Evolutionary conservation across 2,113 vertebrate species (phyloP).

Genomic region (Myodes glareolus): DNA sequence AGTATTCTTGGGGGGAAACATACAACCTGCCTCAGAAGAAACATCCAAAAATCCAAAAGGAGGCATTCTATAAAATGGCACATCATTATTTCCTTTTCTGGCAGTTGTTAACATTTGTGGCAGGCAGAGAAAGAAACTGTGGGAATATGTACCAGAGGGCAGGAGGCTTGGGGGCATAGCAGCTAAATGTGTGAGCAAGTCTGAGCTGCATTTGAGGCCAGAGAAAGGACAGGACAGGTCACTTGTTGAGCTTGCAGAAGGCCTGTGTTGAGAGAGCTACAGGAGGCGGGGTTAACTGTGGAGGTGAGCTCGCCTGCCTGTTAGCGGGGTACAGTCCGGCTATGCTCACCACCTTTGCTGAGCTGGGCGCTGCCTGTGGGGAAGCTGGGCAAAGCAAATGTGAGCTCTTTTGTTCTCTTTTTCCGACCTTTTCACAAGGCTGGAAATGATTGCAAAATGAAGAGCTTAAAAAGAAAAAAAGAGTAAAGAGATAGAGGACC

Average conservation of each 20-base stretch:
- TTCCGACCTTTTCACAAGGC: not conserved
- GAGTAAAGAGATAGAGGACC: not conserved
- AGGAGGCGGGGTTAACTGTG: no score
- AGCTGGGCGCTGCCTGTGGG: not conserved
- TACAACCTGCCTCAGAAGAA: not conserved
- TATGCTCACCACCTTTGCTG: no score
- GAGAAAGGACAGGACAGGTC: not conserved
- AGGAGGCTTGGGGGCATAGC: no score
- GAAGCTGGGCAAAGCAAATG: not conserved
- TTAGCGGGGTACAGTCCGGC: accelerated
- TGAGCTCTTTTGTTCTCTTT: not conserved
- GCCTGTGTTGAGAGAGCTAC: not conserved
- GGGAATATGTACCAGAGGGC: not conserved
- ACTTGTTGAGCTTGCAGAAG: no score
- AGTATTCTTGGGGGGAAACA: not conserved
- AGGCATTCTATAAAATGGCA: not conserved
- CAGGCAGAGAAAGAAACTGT: not conserved
- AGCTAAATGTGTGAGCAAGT: no score
- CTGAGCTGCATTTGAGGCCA: no score
- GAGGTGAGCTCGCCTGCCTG: not conserved
- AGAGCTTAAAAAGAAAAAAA: not conserved
- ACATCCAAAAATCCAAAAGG: not conserved
- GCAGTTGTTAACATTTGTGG: not conserved
- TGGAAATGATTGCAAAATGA: not conserved
- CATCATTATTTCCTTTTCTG: not conserved